phyloP scores from a whole-genome alignment of 64 coral and sea anemone species.

The Montipora cactus region DNA sequence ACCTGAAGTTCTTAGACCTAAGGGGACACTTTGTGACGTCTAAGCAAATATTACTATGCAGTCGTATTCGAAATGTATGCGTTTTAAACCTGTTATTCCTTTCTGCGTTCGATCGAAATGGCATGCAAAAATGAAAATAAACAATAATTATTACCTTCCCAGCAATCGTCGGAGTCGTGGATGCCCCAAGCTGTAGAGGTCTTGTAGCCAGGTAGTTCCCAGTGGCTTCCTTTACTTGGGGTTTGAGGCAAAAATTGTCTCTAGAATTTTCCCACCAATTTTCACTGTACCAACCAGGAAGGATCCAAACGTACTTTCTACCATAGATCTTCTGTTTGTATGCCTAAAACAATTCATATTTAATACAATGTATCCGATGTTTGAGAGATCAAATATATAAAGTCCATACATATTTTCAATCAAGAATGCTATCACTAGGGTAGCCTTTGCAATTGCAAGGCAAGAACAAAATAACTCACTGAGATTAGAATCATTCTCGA shows the following conservation, averaged over 20 bases:
- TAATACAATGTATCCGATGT: no score
- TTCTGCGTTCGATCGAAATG: no score
- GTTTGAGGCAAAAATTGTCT: background rate
- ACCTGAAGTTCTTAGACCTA: no score
- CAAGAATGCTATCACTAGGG: no score
- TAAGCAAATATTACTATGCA: no score
- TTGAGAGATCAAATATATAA: no score
- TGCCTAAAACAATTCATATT: background rate
- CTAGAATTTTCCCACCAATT: slow-evolving; percentile 37
- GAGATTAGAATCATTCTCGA: background rate
- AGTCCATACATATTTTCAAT: no score
- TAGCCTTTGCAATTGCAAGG: no score
- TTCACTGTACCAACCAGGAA: slow-evolving; percentile 61
- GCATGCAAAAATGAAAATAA: no score
- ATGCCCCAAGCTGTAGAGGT: background rate
- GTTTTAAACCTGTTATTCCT: no score
- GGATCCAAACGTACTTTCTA: slow-evolving; percentile 44
- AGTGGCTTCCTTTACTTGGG: slow-evolving; percentile 25
- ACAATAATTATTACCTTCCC: slow-evolving; percentile 36
- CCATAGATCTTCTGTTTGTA: slow-evolving; percentile 41
- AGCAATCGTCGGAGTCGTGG: slow-evolving; percentile 6
- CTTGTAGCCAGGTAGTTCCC: slow-evolving; percentile 63
- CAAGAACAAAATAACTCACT: background rate
- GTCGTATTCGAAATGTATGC: no score
- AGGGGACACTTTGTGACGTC: no score